A percentile compares a stretch with the other conserved stretches of the same genome.
phyloP scores from a whole-genome alignment of 1,140 invertebrate species.

The Diabrotica virgifera region DNA sequence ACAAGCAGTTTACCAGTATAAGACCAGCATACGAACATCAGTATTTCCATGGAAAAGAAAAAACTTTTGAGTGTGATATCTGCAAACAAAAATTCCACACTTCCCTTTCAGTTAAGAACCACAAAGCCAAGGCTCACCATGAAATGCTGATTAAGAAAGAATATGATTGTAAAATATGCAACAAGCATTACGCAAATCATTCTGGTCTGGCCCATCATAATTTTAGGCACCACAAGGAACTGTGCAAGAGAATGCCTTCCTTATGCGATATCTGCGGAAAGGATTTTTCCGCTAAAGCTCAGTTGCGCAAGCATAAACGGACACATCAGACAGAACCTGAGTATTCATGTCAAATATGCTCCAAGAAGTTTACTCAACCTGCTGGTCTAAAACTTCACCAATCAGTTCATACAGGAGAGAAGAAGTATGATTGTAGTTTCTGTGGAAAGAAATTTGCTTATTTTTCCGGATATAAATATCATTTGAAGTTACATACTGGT shows the following conservation, averaged over 20 bases:
- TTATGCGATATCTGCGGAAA: not conserved
- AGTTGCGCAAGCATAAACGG: not conserved
- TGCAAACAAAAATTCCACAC: conserved; percentile 68
- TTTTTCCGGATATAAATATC: not conserved
- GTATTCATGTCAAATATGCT: not conserved
- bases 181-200: conserved; percentile 35
- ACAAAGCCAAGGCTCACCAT: conserved; percentile 4
- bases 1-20: conserved; percentile 52
- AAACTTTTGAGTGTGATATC: conserved; percentile 57
- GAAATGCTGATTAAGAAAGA: not conserved
- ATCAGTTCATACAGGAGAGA: not conserved
- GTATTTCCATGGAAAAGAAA: conserved; percentile 53
- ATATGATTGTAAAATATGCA: conserved; percentile 24
- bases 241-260: not conserved
- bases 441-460: conserved; percentile 7
- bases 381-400: not conserved
- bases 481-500: conserved; percentile 52
- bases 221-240: not conserved
- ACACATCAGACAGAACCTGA: not conserved
- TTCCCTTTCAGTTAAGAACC: conserved; percentile 2
- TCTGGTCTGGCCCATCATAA: conserved; percentile 17
- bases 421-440: not conserved
- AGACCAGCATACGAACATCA: conserved; percentile 37
- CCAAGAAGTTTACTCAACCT: not conserved
- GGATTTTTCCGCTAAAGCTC: not conserved